phyloP scores from a whole-genome alignment of 2,888 invertebrate genomes.

The Andrena fulva region DNA sequence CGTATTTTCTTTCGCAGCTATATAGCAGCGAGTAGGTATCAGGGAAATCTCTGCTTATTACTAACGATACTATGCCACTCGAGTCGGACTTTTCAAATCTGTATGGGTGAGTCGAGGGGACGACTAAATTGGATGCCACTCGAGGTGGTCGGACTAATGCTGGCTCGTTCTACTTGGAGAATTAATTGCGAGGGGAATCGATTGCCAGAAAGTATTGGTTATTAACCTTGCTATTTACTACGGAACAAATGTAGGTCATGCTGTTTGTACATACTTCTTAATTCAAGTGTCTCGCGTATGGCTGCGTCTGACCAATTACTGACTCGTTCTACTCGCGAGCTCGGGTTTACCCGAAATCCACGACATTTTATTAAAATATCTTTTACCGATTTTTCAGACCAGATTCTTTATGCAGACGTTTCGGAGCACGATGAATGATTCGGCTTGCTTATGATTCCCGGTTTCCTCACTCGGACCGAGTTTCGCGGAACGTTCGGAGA shows the following conservation, averaged over 20 bases:
- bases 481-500: slow-evolving; percentile 12
- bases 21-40: not conserved
- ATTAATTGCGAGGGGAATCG: slow-evolving; percentile 19
- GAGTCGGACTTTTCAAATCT: too few relatives aligned
- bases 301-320: not conserved
- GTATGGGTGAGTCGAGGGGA: too few relatives aligned
- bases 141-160: slow-evolving; percentile 6
- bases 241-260: not conserved
- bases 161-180: slow-evolving; percentile 13
- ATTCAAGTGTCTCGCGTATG: not conserved
- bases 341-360: not conserved
- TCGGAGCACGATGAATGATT: too few relatives aligned
- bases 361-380: not conserved
- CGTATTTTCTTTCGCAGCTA: not conserved
- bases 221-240: slow-evolving; percentile 16
- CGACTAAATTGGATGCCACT: not conserved
- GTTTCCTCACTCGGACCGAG: slow-evolving; percentile 18
- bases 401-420: not conserved
- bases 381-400: not conserved
- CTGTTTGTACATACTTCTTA: not conserved
- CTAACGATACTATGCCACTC: too few relatives aligned
- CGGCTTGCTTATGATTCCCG: not conserved
- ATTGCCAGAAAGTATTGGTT: not conserved
- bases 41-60: not conserved
- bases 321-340: not conserved